Conservation (phyloP, 2,113 vertebrate species). For the Lathamus discolor region DNA sequence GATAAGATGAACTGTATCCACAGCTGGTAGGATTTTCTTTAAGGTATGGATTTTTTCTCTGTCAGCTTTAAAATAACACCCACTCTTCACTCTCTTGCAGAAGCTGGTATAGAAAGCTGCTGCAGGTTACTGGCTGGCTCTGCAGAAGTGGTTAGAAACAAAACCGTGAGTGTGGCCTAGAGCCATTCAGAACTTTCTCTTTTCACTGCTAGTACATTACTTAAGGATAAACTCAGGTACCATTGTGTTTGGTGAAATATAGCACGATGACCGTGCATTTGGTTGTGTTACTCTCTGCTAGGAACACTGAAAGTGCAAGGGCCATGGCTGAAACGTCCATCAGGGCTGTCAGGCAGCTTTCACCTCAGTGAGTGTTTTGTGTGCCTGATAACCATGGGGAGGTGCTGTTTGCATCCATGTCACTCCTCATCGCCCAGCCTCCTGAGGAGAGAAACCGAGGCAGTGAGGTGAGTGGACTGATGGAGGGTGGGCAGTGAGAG, state of each 20-base stretch:
- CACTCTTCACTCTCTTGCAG: background rate
- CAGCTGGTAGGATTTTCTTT: background rate
- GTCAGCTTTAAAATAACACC: background rate
- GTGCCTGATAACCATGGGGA: background rate
- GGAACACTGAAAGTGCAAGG: background rate
- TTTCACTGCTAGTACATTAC: background rate
- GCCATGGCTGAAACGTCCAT: fast-evolving
- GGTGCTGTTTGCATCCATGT: background rate
- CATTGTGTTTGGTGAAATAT: background rate
- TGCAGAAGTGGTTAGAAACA: background rate
- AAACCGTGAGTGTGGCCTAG: background rate
- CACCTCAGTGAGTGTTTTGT: fast-evolving
- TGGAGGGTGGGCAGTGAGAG: background rate
- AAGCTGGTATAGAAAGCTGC: background rate
- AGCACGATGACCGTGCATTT: fast-evolving
- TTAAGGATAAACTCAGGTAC: background rate
- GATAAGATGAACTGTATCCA: background rate
- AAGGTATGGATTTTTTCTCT: background rate
- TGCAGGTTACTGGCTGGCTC: background rate
- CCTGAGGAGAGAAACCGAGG: fast-evolving
- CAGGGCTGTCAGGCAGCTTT: background rate
- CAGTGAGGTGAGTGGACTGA: background rate
- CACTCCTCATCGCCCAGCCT: fast-evolving
- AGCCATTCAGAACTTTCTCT: background rate
- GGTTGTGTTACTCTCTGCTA: background rate